A percentile compares a stretch with the other conserved stretches of the same genome.
These are phyloP conservation scores for Hololepta plana DNA, from an alignment of 2,888 invertebrate genomes.

Conservation along the genomic window DNA sequence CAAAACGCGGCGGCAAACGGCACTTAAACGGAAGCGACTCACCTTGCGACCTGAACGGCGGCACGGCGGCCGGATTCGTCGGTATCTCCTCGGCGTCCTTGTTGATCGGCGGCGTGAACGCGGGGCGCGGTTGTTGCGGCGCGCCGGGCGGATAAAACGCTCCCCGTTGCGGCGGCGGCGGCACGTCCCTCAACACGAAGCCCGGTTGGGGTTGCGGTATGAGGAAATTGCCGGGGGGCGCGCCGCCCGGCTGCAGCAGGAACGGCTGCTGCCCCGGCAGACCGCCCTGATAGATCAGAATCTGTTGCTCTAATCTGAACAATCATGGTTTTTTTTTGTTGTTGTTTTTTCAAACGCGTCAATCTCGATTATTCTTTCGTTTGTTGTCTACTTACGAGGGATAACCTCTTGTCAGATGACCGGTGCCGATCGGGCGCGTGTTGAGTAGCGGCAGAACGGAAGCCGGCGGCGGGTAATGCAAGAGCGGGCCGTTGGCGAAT, in stretches of 20 bases:
- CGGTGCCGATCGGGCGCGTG: too few relatives aligned
- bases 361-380: too few relatives aligned
- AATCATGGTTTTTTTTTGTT: too few relatives aligned
- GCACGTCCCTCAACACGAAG: slow-evolving; percentile 10
- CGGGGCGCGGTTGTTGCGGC: slow-evolving; percentile 11
- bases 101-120: slow-evolving; percentile 22
- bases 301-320: slow-evolving; percentile 20
- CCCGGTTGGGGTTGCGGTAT: slow-evolving; percentile 18
- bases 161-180: background rate
- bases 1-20: too few relatives aligned
- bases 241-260: slow-evolving; percentile 17
- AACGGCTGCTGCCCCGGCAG: slow-evolving; percentile 21
- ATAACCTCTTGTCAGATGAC: too few relatives aligned
- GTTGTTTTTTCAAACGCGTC: too few relatives aligned
- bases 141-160: slow-evolving; percentile 5
- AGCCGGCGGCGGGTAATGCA: too few relatives aligned
- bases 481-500: too few relatives aligned
- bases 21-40: too few relatives aligned
- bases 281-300: slow-evolving; percentile 17
- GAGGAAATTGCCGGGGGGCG: slow-evolving; percentile 20
- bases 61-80: slow-evolving; percentile 18
- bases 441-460: too few relatives aligned
- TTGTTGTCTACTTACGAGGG: too few relatives aligned
- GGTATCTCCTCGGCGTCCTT: slow-evolving; percentile 26
- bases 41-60: slow-evolving; percentile 12